Percentiles rank a stretch among this genome's conserved stretches.
Conservation (phyloP, 2,888 invertebrate species). For the Mimachlamys varia region DNA sequence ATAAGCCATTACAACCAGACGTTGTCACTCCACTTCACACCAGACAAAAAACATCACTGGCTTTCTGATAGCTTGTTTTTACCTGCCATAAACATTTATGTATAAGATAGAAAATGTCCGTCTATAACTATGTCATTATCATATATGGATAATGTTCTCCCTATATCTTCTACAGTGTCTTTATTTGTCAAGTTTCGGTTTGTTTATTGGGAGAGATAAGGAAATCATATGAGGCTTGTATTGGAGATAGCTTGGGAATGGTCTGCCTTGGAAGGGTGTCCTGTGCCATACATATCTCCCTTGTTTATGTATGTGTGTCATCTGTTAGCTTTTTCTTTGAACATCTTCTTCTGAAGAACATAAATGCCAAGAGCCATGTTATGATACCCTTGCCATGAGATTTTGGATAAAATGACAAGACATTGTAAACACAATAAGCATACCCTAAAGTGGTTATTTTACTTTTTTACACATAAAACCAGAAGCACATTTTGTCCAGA, state of each 20-base stretch:
- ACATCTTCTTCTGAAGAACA: no score
- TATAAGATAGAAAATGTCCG: neutral
- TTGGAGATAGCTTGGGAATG: neutral
- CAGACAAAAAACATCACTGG: neutral
- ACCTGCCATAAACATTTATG: neutral
- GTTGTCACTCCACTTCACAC: neutral
- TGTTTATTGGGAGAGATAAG: neutral
- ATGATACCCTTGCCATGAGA: no score
- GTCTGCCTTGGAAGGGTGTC: neutral
- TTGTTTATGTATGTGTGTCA: neutral
- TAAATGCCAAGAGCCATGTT: no score
- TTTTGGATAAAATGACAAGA: no score
- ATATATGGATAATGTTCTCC: neutral
- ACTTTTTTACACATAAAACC: no score
- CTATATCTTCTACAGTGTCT: neutral
- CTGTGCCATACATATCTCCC: neutral
- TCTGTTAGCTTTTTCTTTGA: no score
- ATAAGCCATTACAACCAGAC: neutral
- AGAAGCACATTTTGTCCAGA: no score
- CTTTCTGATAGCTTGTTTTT: neutral
- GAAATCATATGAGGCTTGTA: neutral
- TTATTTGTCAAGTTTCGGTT: neutral
- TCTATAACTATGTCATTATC: neutral
- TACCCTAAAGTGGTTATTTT: no score
- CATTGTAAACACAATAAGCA: no score